Percentiles rank a stretch among this genome's conserved stretches.
phyloP scores from a whole-genome alignment of 2,888 invertebrate genomes.

The Drosophila ezoana region DNA sequence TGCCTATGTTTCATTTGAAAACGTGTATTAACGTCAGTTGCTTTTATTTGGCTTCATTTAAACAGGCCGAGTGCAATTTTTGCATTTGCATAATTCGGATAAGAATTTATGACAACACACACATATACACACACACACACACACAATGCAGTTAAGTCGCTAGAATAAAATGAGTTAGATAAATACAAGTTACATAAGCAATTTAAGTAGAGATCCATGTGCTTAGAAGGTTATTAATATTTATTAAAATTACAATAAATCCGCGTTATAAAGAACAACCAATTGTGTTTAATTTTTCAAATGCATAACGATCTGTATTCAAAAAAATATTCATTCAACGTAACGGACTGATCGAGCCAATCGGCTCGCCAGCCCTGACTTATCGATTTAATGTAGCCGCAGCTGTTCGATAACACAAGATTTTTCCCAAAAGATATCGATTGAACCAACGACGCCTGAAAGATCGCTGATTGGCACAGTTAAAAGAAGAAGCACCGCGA shows the following conservation, averaged over 20 bases:
- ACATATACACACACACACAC: constrained; percentile 10
- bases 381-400: background rate
- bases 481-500: constrained; percentile 46
- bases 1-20: constrained; percentile 23
- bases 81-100: constrained; percentile 38
- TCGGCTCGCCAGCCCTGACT: constrained; percentile 10
- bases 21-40: constrained; percentile 13
- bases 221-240: constrained; percentile 80
- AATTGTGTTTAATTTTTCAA: background rate
- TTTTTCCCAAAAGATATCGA: constrained; percentile 7
- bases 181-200: constrained; percentile 74
- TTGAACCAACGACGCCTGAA: constrained; percentile 3
- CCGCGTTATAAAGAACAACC: constrained; percentile 67
- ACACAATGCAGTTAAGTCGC: constrained; percentile 57
- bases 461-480: background rate
- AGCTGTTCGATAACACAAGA: constrained; percentile 14
- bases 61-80: constrained; percentile 52
- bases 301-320: background rate
- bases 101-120: constrained; percentile 42
- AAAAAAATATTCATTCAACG: background rate
- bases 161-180: constrained; percentile 68
- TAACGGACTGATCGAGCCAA: background rate
- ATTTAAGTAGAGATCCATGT: constrained; percentile 78
- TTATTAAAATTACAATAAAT: constrained; percentile 76
- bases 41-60: constrained; percentile 11